A percentile compares a stretch with the other conserved stretches of the same genome.
Evolutionary conservation across 2,888 invertebrate genomes (phyloP).

Genomic region (Biston stratarius): DNA sequence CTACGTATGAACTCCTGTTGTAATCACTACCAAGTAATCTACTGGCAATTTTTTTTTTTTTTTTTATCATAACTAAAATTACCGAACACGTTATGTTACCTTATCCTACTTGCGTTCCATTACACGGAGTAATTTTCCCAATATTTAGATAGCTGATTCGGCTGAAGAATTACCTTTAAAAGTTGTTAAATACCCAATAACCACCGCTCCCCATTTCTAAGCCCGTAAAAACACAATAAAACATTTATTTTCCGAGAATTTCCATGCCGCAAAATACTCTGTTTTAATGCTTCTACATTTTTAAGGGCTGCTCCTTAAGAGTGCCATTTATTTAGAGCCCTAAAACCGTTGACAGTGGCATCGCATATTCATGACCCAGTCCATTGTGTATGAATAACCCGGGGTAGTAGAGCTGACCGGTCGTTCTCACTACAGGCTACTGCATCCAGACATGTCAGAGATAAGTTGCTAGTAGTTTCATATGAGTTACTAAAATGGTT

Average conservation of each 20-base stretch:
- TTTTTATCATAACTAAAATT: no score
- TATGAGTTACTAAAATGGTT: no score
- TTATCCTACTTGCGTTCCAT: no score
- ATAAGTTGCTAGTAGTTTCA: no score
- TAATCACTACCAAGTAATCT: no score
- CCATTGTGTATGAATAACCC: conserved; percentile 67
- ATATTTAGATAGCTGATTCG: not conserved
- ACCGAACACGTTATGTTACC: no score
- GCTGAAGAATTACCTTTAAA: not conserved
- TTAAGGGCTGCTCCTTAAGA: conserved; percentile 56
- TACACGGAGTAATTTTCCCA: no score
- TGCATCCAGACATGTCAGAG: no score
- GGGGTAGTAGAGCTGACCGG: conserved; percentile 27
- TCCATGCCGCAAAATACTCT: conserved; percentile 26
- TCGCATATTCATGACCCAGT: conserved; percentile 73
- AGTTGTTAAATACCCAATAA: conserved; percentile 8
- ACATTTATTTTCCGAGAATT: conserved; percentile 20
- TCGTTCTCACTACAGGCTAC: conserved; percentile 2
- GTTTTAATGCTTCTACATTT: conserved; percentile 41
- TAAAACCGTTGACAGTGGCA: conserved; percentile 67
- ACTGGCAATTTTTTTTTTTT: no score
- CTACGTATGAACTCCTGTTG: no score
- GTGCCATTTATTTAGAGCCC: conserved; percentile 65
- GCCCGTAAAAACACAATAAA: conserved; percentile 24
- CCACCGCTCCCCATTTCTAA: conserved; percentile 4